Base-by-base conservation (phyloP, 2,888 invertebrate genomes). In the Rhingia rostrata region DNA sequence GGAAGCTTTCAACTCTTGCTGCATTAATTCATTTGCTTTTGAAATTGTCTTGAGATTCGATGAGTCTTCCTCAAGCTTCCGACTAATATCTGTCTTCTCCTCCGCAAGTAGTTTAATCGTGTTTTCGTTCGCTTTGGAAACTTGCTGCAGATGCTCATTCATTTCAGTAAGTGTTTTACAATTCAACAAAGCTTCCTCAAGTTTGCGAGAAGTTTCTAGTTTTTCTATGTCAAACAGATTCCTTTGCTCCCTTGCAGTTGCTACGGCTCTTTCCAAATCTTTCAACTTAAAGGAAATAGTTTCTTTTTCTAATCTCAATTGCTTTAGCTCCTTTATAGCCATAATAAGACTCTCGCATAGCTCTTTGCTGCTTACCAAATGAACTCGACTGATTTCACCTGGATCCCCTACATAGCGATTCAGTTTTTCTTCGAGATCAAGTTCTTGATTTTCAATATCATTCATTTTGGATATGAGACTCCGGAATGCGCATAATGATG, bases 1-100 rank as follows among this genome's bases (percentile, higher is more conserved):
- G 87, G 93, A 93, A 56, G 93, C 93, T 64, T 94, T 93, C 49
- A 94, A 88, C 88, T 95, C 94, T 4, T 92, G 88, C 90, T 95
- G 94, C 37, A 93, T 90, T 72, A 93, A 93, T 22, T 92, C 93
- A 88, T 94, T 94, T 74, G 93, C 92, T 2, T 86, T 83, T 12
- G 88, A 87, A 9, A 88, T 74, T 22, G 67, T 87, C 9, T 88
- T 88, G 53, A 88, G 61, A n/a, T 79, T 87, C 54, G 69, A 92
- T 86, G 92, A 53, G 91, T 90, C 92, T 77, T 93, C 92, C 88
- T 93, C 92, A 3, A 93, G 88, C 51, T 94, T 93, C 12, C 92
- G 92, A 87, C 93, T 92, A 0, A 94, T 89, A 86, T 93, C 93
- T 2, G 2, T 3, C 9, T 66, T 73, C 9, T 66, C 58, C n/a